Conservation (phyloP, 2,888 invertebrate species). For the Acheta domesticus region DNA sequence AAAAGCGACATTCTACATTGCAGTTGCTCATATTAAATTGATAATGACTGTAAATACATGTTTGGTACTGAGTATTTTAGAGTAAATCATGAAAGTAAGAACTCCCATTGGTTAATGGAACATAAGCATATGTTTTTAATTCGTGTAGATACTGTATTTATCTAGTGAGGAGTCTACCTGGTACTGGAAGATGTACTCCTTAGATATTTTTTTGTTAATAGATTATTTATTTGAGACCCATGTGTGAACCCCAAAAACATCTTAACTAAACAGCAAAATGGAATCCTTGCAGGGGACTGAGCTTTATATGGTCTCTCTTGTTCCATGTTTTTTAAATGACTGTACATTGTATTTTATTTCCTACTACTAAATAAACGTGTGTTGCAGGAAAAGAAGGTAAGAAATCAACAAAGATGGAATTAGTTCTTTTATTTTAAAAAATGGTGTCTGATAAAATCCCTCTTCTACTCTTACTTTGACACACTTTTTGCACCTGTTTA, state of each 20-base stretch:
- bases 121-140: not conserved
- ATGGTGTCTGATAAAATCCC: no score
- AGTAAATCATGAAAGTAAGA: not conserved
- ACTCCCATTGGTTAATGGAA: not conserved
- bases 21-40: no score
- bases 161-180: not conserved
- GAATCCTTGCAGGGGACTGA: slow-evolving; percentile 27
- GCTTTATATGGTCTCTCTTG: slow-evolving; percentile 29
- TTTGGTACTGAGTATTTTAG: not conserved
- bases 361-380: slow-evolving; percentile 32
- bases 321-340: slow-evolving; percentile 31
- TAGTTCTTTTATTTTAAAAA: no score
- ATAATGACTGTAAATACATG: not conserved
- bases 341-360: slow-evolving; percentile 34
- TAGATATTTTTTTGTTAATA: slow-evolving; percentile 18
- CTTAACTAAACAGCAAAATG: not conserved
- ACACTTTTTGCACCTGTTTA: no score
- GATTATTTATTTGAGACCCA: slow-evolving; percentile 18
- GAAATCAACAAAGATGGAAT: not conserved
- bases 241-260: not conserved
- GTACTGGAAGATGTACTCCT: not conserved
- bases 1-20: no score
- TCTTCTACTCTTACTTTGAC: no score
- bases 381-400: slow-evolving; percentile 30
- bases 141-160: not conserved